These are phyloP conservation scores for Bombus vancouverensis DNA, from an alignment of 1,140 invertebrate species.

Conservation along the genomic window DNA sequence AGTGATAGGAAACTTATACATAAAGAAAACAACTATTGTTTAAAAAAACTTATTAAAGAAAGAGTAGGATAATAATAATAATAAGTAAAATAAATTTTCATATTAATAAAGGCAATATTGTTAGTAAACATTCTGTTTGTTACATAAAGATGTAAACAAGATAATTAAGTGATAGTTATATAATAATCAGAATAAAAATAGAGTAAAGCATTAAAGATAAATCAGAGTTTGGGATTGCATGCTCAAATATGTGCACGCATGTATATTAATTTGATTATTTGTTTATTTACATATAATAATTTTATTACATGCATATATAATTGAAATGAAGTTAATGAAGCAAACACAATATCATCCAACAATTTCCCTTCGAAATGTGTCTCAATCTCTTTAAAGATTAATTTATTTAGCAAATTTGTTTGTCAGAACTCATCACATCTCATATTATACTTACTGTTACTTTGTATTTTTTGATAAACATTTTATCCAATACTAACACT, in stretches of 20 bases:
- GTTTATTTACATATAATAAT: background rate
- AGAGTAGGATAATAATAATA: background rate
- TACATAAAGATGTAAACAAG: background rate
- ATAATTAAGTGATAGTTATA: slow-evolving; percentile 15
- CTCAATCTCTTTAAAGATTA: background rate
- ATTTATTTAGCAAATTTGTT: background rate
- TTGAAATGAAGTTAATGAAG: background rate
- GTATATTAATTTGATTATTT: background rate
- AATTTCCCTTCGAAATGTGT: background rate
- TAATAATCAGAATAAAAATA: slow-evolving; percentile 13
- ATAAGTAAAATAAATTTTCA: slow-evolving; percentile 17
- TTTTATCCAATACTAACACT: background rate
- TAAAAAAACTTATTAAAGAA: background rate
- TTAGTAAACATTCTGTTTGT: slow-evolving; percentile 13
- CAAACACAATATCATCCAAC: background rate
- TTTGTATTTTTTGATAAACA: background rate
- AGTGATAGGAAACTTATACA: background rate
- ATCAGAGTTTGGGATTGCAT: background rate
- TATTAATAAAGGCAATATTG: slow-evolving; percentile 2
- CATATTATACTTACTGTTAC: slow-evolving; percentile 11
- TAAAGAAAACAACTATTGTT: background rate
- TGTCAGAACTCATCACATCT: background rate
- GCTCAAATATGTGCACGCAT: background rate
- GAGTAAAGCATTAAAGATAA: background rate
- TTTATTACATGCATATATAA: background rate